Percentiles rank a stretch among this genome's conserved stretches.
Conservation (phyloP, 2,113 vertebrate genomes). For the Chamaetylas fuelleborni region DNA sequence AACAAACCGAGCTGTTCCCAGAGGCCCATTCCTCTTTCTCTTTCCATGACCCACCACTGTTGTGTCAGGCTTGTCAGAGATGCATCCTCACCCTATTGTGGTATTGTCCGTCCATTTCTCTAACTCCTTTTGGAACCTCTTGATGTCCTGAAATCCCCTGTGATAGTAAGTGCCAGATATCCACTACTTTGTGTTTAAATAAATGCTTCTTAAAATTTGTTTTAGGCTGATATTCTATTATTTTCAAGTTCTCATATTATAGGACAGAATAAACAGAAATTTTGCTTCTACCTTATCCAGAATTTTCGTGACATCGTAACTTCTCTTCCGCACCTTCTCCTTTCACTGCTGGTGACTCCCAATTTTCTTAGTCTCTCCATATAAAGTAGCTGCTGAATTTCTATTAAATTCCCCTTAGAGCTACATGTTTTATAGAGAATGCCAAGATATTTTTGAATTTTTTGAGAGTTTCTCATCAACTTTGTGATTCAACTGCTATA, state of each 20-base stretch:
- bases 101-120: neutral
- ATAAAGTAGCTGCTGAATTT: neutral
- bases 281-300: neutral
- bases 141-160: neutral
- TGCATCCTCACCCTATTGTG: neutral
- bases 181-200: neutral
- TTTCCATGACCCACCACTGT: neutral
- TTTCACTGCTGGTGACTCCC: neutral
- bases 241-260: neutral
- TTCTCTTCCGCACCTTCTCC: neutral
- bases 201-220: neutral
- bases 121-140: neutral
- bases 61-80: neutral
- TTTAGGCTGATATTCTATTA: neutral
- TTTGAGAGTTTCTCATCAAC: neutral
- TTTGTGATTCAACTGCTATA: neutral
- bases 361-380: neutral
- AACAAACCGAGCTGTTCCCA: neutral
- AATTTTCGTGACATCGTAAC: accelerated
- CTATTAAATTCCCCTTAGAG: neutral
- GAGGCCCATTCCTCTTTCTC: neutral
- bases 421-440: neutral
- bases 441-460: neutral
- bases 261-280: neutral
- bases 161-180: neutral